These are phyloP conservation scores for Limnephilus rhombicus DNA, from an alignment of 2,888 invertebrate species.

Conservation along the genomic window DNA sequence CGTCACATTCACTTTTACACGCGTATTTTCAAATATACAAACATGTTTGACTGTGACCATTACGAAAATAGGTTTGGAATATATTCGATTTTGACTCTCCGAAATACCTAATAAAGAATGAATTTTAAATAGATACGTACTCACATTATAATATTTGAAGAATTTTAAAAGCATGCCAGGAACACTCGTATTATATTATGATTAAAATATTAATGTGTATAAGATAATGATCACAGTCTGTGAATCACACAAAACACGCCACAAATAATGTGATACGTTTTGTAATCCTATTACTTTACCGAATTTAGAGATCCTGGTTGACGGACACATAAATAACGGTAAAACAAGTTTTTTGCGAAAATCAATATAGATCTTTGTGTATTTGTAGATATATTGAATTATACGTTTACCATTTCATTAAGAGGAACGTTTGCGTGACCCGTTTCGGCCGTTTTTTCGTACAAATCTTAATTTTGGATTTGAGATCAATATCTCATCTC, in stretches of 20 bases:
- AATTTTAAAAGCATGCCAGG: background rate
- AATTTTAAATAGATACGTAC: background rate
- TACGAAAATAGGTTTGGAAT: background rate
- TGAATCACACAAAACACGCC: background rate
- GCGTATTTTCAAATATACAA: background rate
- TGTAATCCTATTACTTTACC: background rate
- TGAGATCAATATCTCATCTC: too few species aligned
- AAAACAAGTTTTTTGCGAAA: background rate
- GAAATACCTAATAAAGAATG: background rate
- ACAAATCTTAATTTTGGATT: too few species aligned
- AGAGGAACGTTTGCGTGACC: too few species aligned
- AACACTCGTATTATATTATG: background rate
- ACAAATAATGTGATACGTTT: background rate
- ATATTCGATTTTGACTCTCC: background rate
- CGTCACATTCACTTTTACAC: too few species aligned
- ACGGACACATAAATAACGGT: background rate
- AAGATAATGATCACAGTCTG: too few species aligned
- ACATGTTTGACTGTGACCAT: background rate
- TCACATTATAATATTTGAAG: background rate
- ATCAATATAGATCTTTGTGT: background rate
- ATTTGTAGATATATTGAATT: background rate
- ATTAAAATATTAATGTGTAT: background rate
- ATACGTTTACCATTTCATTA: background rate
- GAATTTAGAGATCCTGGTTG: background rate
- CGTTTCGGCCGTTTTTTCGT: too few species aligned